Conservation (phyloP, 2,797 vertebrate genomes). For the Chelon labrosus region DNA sequence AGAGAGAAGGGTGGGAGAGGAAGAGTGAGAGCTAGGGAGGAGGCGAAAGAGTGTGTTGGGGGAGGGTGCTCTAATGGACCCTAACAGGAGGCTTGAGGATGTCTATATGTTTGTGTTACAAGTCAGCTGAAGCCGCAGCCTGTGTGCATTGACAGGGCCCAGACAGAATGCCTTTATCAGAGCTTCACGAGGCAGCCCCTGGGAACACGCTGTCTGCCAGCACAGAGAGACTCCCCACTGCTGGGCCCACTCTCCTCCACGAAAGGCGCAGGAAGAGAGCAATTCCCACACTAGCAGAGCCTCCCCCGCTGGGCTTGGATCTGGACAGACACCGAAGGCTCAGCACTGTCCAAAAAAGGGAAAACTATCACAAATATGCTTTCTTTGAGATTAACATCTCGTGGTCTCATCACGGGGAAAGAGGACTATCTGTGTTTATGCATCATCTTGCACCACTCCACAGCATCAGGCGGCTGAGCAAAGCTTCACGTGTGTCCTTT, state of each 20-base stretch:
- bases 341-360: conserved; percentile 78
- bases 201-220: conserved; percentile 80
- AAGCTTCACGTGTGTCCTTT: conserved; percentile 37
- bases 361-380: conserved; percentile 78
- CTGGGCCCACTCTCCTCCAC: conserved; percentile 75
- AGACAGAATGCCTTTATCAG: conserved; percentile 83
- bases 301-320: conserved; percentile 71
- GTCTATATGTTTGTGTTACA: conserved; percentile 86
- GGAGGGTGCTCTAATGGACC: conserved; percentile 73
- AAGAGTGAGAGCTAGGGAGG: conserved; percentile 53
- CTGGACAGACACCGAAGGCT: conserved; percentile 68
- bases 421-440: conserved; percentile 39
- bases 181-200: conserved; percentile 77
- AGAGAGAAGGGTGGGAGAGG: conserved; percentile 72
- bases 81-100: conserved; percentile 80
- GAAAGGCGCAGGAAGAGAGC: conserved; percentile 79
- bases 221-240: conserved; percentile 80
- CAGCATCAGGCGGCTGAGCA: neutral
- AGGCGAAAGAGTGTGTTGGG: conserved; percentile 56
- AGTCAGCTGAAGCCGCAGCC: conserved; percentile 77
- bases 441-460: conserved; percentile 28
- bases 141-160: conserved; percentile 77
- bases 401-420: conserved; percentile 49
- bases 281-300: conserved; percentile 81
- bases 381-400: conserved; percentile 69